A percentile compares a stretch with the other conserved stretches of the same genome.
Evolutionary conservation across 2,888 invertebrate species (phyloP).

Genomic region (Quadriops clusia): DNA sequence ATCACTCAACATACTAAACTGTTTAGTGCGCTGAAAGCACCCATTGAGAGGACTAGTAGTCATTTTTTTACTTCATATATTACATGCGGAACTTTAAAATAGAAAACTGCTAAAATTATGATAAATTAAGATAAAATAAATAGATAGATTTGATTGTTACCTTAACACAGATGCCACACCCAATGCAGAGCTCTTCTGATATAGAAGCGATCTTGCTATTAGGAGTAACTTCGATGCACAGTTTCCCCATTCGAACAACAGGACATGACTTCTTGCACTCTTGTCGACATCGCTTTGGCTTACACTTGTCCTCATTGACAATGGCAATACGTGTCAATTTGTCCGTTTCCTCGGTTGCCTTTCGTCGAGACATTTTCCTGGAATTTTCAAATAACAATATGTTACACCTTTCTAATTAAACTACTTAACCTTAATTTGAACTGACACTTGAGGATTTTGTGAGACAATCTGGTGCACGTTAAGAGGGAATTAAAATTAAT

Average conservation of each 20-base stretch:
- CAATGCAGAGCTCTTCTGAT: constrained; percentile 97
- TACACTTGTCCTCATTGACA: constrained; percentile 95
- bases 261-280: constrained; percentile 99
- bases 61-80: no score
- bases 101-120: no score
- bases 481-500: no score
- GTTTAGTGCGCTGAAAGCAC: no score
- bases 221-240: constrained; percentile 95
- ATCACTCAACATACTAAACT: no score
- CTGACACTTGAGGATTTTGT: no score
- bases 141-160: no score
- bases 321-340: constrained; percentile 96
- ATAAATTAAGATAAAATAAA: no score
- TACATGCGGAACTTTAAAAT: no score
- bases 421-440: constrained; percentile 20
- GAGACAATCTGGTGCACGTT: no score
- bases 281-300: constrained; percentile 97
- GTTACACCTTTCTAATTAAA: constrained; percentile 13
- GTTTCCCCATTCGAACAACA: constrained; percentile 97
- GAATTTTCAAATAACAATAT: constrained; percentile 14
- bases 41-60: no score
- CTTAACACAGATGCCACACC: constrained; percentile 99
- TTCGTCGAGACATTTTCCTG: constrained; percentile 53
- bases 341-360: constrained; percentile 74
- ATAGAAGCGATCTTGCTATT: constrained; percentile 93